Percentiles rank a stretch among this genome's conserved stretches.
Conservation (phyloP, 2,888 invertebrate species). For the Drosophila infuscata region DNA sequence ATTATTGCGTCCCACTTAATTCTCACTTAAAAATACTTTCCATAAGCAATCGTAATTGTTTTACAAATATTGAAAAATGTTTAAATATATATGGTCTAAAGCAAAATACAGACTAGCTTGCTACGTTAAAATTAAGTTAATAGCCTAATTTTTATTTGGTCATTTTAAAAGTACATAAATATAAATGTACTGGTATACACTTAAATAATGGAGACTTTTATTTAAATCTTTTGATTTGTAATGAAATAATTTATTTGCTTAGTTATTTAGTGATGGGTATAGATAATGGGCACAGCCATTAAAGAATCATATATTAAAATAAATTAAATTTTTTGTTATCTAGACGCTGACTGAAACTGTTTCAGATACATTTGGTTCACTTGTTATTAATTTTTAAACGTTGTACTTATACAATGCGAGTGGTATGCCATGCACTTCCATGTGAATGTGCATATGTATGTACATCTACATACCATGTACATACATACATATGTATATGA, state of each 20-base stretch:
- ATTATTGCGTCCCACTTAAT: neutral
- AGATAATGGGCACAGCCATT: slow-evolving; percentile 17
- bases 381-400: slow-evolving; percentile 37
- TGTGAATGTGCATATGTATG: slow-evolving; percentile 4
- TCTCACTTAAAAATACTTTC: neutral
- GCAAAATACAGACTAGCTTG: neutral
- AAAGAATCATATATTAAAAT: neutral
- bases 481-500: slow-evolving; percentile 2
- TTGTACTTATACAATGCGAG: slow-evolving; percentile 34
- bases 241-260: neutral
- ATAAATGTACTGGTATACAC: neutral
- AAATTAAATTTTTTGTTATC: slow-evolving; percentile 35
- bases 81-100: neutral
- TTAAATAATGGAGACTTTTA: neutral
- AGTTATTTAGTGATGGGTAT: slow-evolving; percentile 7
- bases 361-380: slow-evolving; percentile 29
- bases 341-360: slow-evolving; percentile 12
- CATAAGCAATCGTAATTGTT: neutral
- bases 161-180: neutral
- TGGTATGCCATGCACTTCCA: slow-evolving; percentile 9
- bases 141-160: neutral
- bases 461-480: neutral
- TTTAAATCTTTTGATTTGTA: neutral
- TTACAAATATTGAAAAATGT: neutral
- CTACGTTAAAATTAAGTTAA: neutral